These are phyloP conservation scores for Odontamblyopus rebecca DNA, from an alignment of 2,797 vertebrate genomes.

Conservation along the genomic window DNA sequence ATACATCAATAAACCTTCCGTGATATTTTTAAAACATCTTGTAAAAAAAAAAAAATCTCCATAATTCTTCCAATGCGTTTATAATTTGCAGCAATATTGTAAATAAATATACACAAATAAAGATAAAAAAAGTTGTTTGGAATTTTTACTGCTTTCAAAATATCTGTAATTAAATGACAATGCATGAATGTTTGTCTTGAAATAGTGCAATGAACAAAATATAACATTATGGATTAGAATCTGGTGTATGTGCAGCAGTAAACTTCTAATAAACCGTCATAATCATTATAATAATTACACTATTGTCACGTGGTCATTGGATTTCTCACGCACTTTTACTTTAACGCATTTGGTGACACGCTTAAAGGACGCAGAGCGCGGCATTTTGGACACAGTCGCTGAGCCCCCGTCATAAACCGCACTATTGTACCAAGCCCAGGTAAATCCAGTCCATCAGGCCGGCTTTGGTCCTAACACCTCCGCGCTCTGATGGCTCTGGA, in stretches of 20 bases:
- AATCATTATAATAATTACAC: background rate
- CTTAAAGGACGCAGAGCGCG: background rate
- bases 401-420: background rate
- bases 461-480: conserved; percentile 28
- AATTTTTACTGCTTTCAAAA: background rate
- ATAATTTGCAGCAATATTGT: background rate
- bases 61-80: background rate
- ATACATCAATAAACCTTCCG: conserved; percentile 10
- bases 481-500: conserved; percentile 33
- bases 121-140: background rate
- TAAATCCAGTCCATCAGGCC: conserved; percentile 17
- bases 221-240: too few species aligned
- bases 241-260: background rate
- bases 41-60: background rate
- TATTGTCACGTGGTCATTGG: background rate
- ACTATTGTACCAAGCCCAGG: conserved; percentile 8
- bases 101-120: background rate
- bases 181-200: background rate
- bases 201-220: background rate
- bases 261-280: background rate
- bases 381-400: background rate
- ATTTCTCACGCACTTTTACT: background rate
- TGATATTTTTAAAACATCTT: conserved; percentile 9
- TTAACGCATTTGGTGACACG: conserved; percentile 8
- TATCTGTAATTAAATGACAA: too few species aligned